These are phyloP conservation scores for Artibeus lituratus DNA, from an alignment of 2,797 vertebrate species.

Conservation along the genomic window DNA sequence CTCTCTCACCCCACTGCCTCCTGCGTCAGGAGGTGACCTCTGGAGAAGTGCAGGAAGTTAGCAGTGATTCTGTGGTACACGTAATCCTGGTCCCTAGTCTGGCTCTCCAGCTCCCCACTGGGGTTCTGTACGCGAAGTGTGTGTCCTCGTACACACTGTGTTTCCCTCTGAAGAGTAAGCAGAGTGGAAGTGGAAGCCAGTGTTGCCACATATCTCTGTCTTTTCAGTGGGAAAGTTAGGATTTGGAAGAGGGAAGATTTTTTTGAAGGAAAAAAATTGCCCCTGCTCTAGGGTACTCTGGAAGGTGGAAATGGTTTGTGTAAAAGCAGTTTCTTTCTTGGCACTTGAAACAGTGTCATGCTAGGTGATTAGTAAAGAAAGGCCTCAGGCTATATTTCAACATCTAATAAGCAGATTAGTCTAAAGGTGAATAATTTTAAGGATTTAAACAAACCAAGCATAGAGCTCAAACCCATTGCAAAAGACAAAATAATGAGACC, in stretches of 20 bases:
- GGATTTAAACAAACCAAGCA: slow-evolving; percentile 16
- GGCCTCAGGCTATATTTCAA: slow-evolving; percentile 23
- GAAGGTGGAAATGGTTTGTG: slow-evolving; percentile 14
- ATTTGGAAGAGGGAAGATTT: slow-evolving; percentile 4
- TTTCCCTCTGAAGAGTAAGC: background rate
- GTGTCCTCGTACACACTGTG: background rate
- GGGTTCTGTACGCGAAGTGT: background rate
- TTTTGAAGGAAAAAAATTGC: background rate
- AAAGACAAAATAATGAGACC: slow-evolving; percentile 15
- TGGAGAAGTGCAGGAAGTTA: background rate
- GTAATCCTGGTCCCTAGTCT: background rate
- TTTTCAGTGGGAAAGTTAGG: background rate
- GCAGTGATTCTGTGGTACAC: background rate
- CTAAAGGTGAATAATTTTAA: slow-evolving; percentile 20
- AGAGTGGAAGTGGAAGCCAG: background rate
- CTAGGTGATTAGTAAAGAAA: slow-evolving; percentile 40
- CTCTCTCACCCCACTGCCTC: too few relatives aligned
- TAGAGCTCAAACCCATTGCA: slow-evolving; percentile 46
- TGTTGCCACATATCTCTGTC: background rate
- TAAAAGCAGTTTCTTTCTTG: slow-evolving; percentile 40
- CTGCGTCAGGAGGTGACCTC: background rate
- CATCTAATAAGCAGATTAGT: slow-evolving; percentile 47
- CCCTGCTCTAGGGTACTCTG: background rate
- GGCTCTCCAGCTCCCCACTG: background rate
- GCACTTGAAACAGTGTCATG: background rate